Conservation (phyloP, 37 sponge, comb jelly and placozoan genomes). For the Theonella swinhoei region DNA sequence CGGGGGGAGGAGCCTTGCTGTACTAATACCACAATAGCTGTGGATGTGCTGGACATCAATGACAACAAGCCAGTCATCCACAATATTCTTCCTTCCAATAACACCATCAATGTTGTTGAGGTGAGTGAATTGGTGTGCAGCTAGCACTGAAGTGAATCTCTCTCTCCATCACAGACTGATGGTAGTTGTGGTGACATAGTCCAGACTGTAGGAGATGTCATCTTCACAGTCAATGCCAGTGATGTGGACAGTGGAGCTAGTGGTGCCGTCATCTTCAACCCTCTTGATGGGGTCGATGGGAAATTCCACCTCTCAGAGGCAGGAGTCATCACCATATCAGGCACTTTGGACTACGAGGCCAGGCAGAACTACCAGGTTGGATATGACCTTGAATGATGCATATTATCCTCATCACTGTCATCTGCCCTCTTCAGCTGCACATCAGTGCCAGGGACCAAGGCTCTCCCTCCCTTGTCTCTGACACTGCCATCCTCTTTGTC, state of each 20-base stretch:
- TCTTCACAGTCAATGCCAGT: conserved; percentile 41
- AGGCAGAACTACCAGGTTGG: conserved; percentile 10
- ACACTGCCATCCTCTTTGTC: neutral
- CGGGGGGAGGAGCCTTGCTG: conserved; percentile 12
- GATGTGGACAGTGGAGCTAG: conserved; percentile 54
- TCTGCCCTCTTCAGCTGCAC: neutral
- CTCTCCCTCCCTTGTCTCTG: neutral
- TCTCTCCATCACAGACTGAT: too few species aligned
- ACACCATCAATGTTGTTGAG: conserved; percentile 20
- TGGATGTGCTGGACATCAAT: conserved; percentile 41
- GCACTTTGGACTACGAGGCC: conserved; percentile 32
- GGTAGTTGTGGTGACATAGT: neutral
- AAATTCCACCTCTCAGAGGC: conserved; percentile 3
- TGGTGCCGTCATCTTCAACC: conserved; percentile 18
- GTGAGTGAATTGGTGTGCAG: neutral
- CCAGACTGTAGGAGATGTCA: neutral
- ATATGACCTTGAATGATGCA: neutral
- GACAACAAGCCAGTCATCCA: conserved; percentile 44
- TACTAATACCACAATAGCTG: conserved; percentile 23
- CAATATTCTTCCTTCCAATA: conserved; percentile 16
- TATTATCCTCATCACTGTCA: neutral
- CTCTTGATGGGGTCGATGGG: neutral
- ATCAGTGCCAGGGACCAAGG: neutral
- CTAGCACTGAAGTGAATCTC: too few species aligned
- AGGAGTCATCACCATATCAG: conserved; percentile 31